A percentile compares a stretch with the other conserved stretches of the same genome.
Conservation (phyloP, 1,140 invertebrate species). For the Stegodyphus mimosarum region DNA sequence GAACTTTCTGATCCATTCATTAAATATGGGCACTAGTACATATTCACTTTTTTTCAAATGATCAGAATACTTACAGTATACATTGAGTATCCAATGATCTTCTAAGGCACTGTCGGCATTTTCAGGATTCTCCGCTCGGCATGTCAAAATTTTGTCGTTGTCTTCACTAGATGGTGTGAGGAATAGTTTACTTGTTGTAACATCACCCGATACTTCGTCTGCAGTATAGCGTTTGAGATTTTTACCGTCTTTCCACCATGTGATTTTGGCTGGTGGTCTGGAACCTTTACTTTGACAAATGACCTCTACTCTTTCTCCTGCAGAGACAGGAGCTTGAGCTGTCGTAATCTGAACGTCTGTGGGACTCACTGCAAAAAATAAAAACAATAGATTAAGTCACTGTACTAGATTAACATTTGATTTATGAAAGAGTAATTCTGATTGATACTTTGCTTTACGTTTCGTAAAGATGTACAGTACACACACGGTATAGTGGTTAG, state of each 20-base stretch:
- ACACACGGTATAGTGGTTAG: too few relatives aligned
- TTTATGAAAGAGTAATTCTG: too few relatives aligned
- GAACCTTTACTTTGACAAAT: slow-evolving; percentile 85
- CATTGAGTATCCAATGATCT: slow-evolving; percentile 60
- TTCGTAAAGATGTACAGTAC: too few relatives aligned
- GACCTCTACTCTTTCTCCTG: slow-evolving; percentile 81
- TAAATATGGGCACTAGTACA: too few relatives aligned
- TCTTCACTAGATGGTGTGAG: slow-evolving; percentile 78
- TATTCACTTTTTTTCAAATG: too few relatives aligned
- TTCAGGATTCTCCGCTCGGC: slow-evolving; percentile 82
- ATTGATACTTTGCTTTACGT: too few relatives aligned
- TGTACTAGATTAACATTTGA: too few relatives aligned
- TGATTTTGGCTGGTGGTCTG: slow-evolving; percentile 84
- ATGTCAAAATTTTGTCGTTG: slow-evolving; percentile 83
- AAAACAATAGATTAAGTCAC: not conserved
- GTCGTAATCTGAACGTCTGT: slow-evolving; percentile 80
- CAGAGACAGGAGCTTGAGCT: slow-evolving; percentile 74
- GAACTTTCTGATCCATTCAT: too few relatives aligned
- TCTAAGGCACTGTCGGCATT: slow-evolving; percentile 61
- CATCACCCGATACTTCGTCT: slow-evolving; percentile 47
- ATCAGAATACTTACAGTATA: slow-evolving; percentile 61
- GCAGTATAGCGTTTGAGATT: slow-evolving; percentile 40
- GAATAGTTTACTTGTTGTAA: slow-evolving; percentile 60
- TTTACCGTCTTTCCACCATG: slow-evolving; percentile 80
- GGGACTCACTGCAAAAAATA: slow-evolving; percentile 77